Percentiles rank a stretch among this genome's conserved stretches.
Evolutionary conservation across 2,888 invertebrate genomes (phyloP).

Genomic region (Pristionchus fissidentatus): DNA sequence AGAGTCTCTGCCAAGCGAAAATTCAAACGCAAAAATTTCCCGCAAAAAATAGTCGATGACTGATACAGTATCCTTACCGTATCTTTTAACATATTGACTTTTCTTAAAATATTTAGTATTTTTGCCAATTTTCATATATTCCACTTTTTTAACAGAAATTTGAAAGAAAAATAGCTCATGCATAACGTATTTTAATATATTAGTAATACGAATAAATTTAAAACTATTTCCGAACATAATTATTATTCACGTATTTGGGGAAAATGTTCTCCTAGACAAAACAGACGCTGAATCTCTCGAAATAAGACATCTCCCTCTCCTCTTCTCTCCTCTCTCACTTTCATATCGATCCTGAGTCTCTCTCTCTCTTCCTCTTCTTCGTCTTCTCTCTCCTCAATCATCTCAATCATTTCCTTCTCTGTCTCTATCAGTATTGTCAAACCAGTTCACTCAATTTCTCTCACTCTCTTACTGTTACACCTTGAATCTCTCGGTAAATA

Average conservation of each 20-base stretch:
- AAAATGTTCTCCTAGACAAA: not conserved
- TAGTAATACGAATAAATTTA: too few species aligned
- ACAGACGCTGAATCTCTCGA: not conserved
- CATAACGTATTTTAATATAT: too few species aligned
- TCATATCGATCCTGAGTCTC: not conserved
- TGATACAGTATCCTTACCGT: too few species aligned
- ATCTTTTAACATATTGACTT: too few species aligned
- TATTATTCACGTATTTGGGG: not conserved
- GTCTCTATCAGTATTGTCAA: constrained; percentile 3
- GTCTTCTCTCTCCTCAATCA: constrained; percentile 15
- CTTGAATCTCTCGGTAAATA: constrained; percentile 19
- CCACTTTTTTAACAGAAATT: too few species aligned
- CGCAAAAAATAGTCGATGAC: too few species aligned
- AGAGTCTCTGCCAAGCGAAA: too few species aligned
- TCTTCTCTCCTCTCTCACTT: not conserved
- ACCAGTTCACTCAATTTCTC: not conserved
- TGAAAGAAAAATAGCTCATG: too few species aligned
- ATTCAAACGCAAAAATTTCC: too few species aligned
- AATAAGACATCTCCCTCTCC: not conserved
- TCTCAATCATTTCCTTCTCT: not conserved
- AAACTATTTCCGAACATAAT: not conserved
- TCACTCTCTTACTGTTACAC: constrained; percentile 9
- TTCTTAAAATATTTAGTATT: too few species aligned
- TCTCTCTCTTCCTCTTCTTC: constrained; percentile 6
- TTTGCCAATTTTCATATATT: too few species aligned